Percentiles rank a stretch among this genome's conserved stretches.
phyloP scores from a whole-genome alignment of 2,113 vertebrate genomes.

The Mastomys natalensis region DNA sequence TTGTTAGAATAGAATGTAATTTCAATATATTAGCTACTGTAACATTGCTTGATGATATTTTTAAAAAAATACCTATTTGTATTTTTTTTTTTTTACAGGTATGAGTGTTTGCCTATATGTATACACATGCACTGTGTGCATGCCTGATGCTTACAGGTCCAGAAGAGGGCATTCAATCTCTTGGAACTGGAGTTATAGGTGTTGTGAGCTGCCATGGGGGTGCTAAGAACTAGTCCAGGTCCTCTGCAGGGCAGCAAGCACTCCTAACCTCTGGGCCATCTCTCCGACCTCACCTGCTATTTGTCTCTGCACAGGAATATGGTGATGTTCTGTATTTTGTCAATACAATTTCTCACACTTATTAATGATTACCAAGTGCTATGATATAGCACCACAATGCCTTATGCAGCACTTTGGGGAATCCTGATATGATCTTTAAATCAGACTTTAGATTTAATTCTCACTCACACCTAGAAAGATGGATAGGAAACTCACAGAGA shows the following conservation, averaged over 20 bases:
- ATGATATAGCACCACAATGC: not conserved
- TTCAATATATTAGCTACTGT: not conserved
- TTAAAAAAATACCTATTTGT: not conserved
- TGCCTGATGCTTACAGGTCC: not conserved
- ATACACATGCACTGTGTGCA: not conserved
- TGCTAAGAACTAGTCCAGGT: not conserved
- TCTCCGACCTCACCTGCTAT: not conserved
- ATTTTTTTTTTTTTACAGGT: not conserved
- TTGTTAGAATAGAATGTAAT: not conserved
- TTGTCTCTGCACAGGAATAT: not conserved
- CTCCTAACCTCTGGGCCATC: not conserved
- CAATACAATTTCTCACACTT: conserved; percentile 39
- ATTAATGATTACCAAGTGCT: not conserved
- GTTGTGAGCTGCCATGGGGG: not conserved
- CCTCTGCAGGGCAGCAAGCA: not conserved
- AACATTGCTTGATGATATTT: conserved; percentile 22
- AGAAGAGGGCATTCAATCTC: not conserved
- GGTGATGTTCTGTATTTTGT: conserved; percentile 25
- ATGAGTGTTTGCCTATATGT: not conserved
- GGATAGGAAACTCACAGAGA: not conserved
- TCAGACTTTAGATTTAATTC: conserved; percentile 19
- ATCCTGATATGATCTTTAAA: not conserved
- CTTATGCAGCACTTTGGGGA: not conserved
- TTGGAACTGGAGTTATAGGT: not conserved
- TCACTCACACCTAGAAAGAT: not conserved